These are phyloP conservation scores for Maccullochella peelii DNA, from an alignment of 2,113 vertebrate genomes.

Conservation along the genomic window DNA sequence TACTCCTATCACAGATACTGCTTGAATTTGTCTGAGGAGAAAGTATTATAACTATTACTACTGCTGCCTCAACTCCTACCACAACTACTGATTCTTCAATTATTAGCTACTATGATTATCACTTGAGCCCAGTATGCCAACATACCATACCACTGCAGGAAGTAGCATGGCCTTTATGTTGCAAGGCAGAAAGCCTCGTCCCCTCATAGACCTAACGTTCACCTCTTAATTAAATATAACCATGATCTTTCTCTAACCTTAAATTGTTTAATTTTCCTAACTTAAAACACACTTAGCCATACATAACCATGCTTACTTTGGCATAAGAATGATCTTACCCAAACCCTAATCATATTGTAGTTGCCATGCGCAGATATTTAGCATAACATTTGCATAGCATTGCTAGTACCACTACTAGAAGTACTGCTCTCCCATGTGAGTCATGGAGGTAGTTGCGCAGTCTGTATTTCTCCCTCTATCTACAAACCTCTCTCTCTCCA, in stretches of 20 bases:
- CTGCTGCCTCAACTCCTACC: too few relatives aligned
- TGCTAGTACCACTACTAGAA: too few relatives aligned
- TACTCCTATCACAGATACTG: too few relatives aligned
- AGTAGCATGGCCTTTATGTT: too few relatives aligned
- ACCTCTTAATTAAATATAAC: background rate
- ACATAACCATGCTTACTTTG: background rate
- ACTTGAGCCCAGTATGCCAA: too few relatives aligned
- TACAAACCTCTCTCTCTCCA: background rate
- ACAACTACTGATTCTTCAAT: too few relatives aligned
- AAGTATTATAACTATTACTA: too few relatives aligned
- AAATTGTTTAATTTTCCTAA: background rate
- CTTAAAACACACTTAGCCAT: background rate
- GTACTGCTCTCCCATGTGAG: background rate
- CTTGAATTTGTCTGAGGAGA: background rate
- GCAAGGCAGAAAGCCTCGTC: background rate
- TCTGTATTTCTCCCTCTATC: conserved; percentile 14
- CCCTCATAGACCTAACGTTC: background rate
- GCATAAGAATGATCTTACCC: background rate
- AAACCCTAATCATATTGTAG: background rate
- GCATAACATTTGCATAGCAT: too few relatives aligned
- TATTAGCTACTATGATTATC: too few relatives aligned
- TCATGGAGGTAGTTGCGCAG: background rate
- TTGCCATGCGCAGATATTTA: background rate
- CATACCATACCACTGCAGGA: too few relatives aligned
- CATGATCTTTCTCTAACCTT: background rate